These are phyloP conservation scores for Atherinomorus stipes DNA, from an alignment of 2,113 vertebrate genomes.

Conservation along the genomic window DNA sequence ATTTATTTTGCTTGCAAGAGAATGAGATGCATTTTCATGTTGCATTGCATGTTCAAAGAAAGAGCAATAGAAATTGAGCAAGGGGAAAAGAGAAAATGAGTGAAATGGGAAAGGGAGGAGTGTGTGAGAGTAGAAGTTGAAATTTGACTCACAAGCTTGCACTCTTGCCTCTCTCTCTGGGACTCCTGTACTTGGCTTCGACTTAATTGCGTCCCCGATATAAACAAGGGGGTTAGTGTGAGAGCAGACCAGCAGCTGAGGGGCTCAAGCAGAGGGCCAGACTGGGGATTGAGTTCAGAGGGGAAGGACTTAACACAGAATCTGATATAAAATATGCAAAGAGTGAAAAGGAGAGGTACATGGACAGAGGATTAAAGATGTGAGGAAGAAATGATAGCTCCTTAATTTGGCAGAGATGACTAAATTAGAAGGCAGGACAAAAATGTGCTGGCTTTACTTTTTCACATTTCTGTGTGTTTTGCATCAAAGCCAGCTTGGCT, in stretches of 20 bases:
- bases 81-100: constrained; percentile 71
- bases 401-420: constrained; percentile 46
- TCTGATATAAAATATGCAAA: constrained; percentile 79
- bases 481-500: constrained; percentile 54
- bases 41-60: constrained; percentile 41
- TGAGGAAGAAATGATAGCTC: constrained; percentile 48
- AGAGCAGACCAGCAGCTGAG: constrained; percentile 89
- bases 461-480: constrained; percentile 48
- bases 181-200: constrained; percentile 88
- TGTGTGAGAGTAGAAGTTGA: constrained; percentile 71
- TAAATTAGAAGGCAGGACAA: constrained; percentile 46
- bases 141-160: constrained; percentile 88
- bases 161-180: constrained; percentile 91
- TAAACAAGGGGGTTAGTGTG: constrained; percentile 95
- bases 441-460: constrained; percentile 29
- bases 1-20: constrained; percentile 14
- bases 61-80: neutral
- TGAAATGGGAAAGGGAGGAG: constrained; percentile 66
- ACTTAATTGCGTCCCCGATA: constrained; percentile 90
- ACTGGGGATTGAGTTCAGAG: constrained; percentile 85
- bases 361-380: constrained; percentile 67
- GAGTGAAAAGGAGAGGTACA: constrained; percentile 64
- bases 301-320: constrained; percentile 85
- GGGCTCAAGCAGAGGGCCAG: constrained; percentile 85
- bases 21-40: neutral